Conservation (phyloP, 2,113 vertebrate species). For the Chaenogobius annularis region DNA sequence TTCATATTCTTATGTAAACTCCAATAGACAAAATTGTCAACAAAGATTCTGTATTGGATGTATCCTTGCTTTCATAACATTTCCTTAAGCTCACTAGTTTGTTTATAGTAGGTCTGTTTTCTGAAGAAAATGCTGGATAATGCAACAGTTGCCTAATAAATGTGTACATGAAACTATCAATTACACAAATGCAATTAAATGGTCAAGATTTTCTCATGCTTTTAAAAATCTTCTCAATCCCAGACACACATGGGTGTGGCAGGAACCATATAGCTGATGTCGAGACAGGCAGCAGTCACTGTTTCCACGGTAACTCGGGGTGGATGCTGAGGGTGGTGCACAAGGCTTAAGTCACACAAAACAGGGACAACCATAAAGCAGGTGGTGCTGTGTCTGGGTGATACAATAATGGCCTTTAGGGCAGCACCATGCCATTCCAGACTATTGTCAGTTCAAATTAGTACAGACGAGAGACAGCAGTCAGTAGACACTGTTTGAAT, state of each 20-base stretch:
- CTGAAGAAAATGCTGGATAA: neutral
- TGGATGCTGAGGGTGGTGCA: slow-evolving; percentile 41
- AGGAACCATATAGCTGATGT: slow-evolving; percentile 34
- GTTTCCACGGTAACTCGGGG: slow-evolving; percentile 63
- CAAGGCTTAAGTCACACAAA: slow-evolving; percentile 8
- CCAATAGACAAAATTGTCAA: neutral
- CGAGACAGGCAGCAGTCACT: slow-evolving; percentile 21
- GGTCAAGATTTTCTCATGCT: neutral
- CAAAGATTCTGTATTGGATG: neutral
- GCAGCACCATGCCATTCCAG: slow-evolving; percentile 35
- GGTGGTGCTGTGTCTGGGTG: slow-evolving; percentile 44
- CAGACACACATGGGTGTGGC: slow-evolving; percentile 59
- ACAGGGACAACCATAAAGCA: slow-evolving; percentile 45
- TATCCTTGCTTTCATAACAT: slow-evolving; percentile 1
- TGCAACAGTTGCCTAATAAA: neutral
- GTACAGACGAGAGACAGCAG: slow-evolving; percentile 43
- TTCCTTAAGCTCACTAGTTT: slow-evolving; percentile 16
- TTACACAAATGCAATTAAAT: neutral
- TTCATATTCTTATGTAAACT: neutral
- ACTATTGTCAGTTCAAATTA: slow-evolving; percentile 65
- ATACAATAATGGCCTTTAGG: slow-evolving; percentile 31
- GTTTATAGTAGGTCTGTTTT: slow-evolving; percentile 6
- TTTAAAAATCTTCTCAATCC: neutral
- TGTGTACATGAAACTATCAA: neutral
- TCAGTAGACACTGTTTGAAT: slow-evolving; percentile 33